phyloP scores from a whole-genome alignment of 2,113 vertebrate species.

The Xyrauchen texanus region DNA sequence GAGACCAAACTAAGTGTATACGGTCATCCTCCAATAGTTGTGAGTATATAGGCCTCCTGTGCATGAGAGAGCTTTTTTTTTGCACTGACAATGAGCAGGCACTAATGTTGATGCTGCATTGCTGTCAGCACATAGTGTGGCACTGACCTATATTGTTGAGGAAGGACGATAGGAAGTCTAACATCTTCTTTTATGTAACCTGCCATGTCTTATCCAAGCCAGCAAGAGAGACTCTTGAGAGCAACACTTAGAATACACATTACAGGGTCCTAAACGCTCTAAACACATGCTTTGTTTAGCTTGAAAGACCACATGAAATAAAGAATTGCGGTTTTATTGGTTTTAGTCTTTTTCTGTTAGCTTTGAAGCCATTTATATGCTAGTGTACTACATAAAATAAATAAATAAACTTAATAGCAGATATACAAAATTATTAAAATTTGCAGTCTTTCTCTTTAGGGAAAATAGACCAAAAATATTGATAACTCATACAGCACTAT shows the following conservation, averaged over 20 bases:
- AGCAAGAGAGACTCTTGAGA: constrained; percentile 6
- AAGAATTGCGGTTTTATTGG: neutral
- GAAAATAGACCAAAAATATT: too few relatives aligned
- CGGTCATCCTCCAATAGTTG: too few relatives aligned
- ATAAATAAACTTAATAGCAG: too few relatives aligned
- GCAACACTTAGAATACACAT: neutral
- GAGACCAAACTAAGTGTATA: neutral
- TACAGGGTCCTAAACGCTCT: neutral
- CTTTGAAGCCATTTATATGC: too few relatives aligned
- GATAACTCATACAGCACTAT: too few relatives aligned
- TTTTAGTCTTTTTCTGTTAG: neutral
- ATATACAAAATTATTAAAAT: too few relatives aligned
- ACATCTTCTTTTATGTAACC: constrained; percentile 43
- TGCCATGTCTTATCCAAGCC: constrained; percentile 33
- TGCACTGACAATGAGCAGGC: constrained; percentile 31
- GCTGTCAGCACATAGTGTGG: constrained; percentile 18
- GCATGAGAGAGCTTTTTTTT: neutral
- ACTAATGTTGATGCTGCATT: constrained; percentile 39
- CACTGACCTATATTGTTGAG: constrained; percentile 23
- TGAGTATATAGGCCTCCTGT: constrained; percentile 2
- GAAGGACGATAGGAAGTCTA: constrained; percentile 21
- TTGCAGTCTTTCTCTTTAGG: too few relatives aligned
- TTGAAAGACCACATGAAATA: neutral
- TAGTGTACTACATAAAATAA: too few relatives aligned
- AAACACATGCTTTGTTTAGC: neutral